Evolutionary conservation across 1,140 invertebrate species (phyloP).

Genomic region (Pachypsylla venusta): DNA sequence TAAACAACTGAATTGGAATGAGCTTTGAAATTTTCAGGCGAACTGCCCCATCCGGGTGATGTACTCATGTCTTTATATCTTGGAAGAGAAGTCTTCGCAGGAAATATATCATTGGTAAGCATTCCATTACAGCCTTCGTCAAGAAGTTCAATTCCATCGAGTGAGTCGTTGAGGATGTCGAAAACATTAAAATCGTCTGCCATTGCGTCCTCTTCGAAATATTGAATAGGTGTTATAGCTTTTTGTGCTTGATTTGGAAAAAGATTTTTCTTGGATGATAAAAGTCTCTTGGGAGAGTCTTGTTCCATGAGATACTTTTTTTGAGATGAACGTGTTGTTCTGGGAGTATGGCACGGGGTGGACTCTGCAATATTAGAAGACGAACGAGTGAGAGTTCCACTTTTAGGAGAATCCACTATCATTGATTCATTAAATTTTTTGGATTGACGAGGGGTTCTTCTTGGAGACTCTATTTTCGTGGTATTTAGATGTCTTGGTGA

Average conservation of each 20-base stretch:
- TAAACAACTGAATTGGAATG: too few relatives aligned
- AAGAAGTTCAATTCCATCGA: slow-evolving; percentile 3
- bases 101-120: not conserved
- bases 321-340: not conserved
- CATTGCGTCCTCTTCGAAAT: not conserved
- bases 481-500: too few relatives aligned
- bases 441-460: too few relatives aligned
- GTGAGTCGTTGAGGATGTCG: not conserved
- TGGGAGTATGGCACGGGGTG: not conserved
- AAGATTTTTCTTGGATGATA: not conserved
- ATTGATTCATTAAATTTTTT: not conserved
- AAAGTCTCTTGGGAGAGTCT: not conserved
- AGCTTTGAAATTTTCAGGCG: not conserved
- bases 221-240: not conserved
- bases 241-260: not conserved
- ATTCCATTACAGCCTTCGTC: not conserved
- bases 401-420: not conserved
- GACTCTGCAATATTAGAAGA: too few relatives aligned
- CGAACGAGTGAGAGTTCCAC: too few relatives aligned
- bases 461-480: too few relatives aligned
- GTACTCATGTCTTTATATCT: not conserved
- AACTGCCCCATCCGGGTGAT: not conserved
- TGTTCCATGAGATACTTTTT: not conserved
- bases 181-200: slow-evolving; percentile 2
- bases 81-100: not conserved